Base-by-base conservation (phyloP, 2,888 invertebrate genomes). In the Sclerodermus sp. region DNA sequence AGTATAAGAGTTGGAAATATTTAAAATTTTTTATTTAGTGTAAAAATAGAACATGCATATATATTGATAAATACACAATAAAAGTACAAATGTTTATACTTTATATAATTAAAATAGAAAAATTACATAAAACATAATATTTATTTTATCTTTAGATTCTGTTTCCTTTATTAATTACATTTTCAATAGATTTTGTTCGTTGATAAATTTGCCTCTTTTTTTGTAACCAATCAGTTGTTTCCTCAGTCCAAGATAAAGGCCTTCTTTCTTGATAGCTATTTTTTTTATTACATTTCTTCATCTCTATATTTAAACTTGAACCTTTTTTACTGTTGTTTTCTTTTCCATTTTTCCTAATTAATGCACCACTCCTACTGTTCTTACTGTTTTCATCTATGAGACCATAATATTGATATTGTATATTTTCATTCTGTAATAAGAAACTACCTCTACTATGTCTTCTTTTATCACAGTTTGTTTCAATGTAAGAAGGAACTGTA, bases 341-440 rank as follows among this genome's bases (percentile, higher is more conserved):
- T 13, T 32, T 36, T 18, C 53, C 45, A 0, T 23, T 12, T 15
- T 14, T 12, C 3, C 12, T 14, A 34, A 13, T 42, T 2, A 16
- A 29, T 18, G 12, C 5, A 2, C 17, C 32, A 10, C 32, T 39
- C 14, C n/a, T 1, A 2, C 12, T 18, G 16, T 14, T 41, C 34
- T n/a, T n/a, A n/a, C 17, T 13, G 12, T 9, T 17, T 14, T 5
- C 47, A 58, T 76, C 75, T 23, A 76, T 73, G 2, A 70, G 61
- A 12, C 77, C 77, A 48, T 77, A 76, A 58, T 77, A 61, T 47
- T 70, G 70, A 49, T 71, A 76, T 42, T 64, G 74, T 0, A 73
- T 67, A 6, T 57, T 60, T 38, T 66, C 66, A 29, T 71, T 60
- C 36, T 71, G 68, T 1, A 66, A 64, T 32, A 62, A 66, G 14